Evolutionary conservation across 2,797 vertebrate genomes (phyloP).

Genomic region (Chaetodon trifasciatus): DNA sequence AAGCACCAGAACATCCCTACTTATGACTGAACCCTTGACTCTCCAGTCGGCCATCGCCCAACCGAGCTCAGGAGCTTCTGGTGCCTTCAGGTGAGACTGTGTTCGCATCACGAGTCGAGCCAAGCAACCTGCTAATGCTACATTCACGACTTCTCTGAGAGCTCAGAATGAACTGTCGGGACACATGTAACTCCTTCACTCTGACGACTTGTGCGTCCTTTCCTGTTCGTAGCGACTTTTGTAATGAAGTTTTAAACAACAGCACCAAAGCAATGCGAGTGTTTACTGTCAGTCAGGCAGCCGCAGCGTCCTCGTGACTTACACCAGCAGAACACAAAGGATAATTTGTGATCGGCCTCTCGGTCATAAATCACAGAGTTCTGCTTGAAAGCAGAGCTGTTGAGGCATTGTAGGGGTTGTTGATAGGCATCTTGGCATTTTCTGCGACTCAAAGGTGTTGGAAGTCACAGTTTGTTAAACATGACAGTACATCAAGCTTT

Average conservation of each 20-base stretch:
- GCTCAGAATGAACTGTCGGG: not conserved
- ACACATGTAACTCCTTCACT: not conserved
- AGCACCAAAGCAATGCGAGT: not conserved
- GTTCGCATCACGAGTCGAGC: no score
- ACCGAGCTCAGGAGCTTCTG: no score
- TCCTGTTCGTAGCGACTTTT: no score
- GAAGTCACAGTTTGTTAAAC: conserved; percentile 1
- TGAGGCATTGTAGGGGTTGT: not conserved
- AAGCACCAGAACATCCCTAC: no score
- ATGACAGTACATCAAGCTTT: not conserved
- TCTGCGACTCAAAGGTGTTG: not conserved
- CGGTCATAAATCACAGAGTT: not conserved
- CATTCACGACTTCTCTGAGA: not conserved
- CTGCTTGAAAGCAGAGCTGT: not conserved
- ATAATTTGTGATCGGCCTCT: not conserved
- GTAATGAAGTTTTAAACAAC: no score
- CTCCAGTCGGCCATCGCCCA: no score
- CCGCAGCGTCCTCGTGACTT: not conserved
- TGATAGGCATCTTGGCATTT: not conserved
- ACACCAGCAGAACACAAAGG: not conserved
- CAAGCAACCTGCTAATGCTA: no score
- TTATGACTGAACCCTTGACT: no score
- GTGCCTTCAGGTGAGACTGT: no score
- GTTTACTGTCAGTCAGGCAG: not conserved
- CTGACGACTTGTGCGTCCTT: not conserved